Base-by-base conservation (phyloP, 2,797 vertebrate species). In the Cyclopterus lumpus region DNA sequence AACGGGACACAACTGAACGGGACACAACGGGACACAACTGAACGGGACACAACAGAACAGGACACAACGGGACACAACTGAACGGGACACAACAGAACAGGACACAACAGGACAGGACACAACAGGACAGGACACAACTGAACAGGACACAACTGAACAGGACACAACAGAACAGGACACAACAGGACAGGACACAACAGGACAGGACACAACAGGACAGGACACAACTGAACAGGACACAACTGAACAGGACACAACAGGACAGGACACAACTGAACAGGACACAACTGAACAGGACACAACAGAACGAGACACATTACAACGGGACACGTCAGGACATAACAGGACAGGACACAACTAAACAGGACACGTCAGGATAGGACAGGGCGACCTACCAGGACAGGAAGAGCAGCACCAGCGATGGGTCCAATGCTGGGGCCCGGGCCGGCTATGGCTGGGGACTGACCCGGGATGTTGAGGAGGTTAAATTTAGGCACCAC, bases 401-500 rank as follows among this genome's bases (percentile, higher is more conserved):
- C 91, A 81, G 96, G 95, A 91, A 97, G 92, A 80, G 94, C 87
- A 74, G 94, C 70, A 34, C 82, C 85, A 40, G 83, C 2, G 10
- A 71, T 10, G 5, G 79, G 81, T 75, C 86, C 89, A 18, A 30
- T 8, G 49, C 1, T 69, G 10, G 69, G 82, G 8, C 65, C 79
- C 0, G 79, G 87, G 58, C 89, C 85, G 1, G 94, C 93, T 72
- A 92, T 82, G 71, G 79, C 85, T 62, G 96, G 89, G 67, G 93
- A 92, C 84, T 98, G 97, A 85, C 97, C 96, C 5, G 97, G 96
- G 83, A 99, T 94, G 77, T 95, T 98, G 81, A 99, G 93, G 68
- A 97, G 96, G 90, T 98, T 99, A 92, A 99, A 99, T 89, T 99
- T 99, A 5, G 98, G 98, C 83, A 99, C 97, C 79, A 99, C 98